These are phyloP conservation scores for Papilio polyxenes DNA, from an alignment of 1,140 invertebrate genomes.

Conservation along the genomic window DNA sequence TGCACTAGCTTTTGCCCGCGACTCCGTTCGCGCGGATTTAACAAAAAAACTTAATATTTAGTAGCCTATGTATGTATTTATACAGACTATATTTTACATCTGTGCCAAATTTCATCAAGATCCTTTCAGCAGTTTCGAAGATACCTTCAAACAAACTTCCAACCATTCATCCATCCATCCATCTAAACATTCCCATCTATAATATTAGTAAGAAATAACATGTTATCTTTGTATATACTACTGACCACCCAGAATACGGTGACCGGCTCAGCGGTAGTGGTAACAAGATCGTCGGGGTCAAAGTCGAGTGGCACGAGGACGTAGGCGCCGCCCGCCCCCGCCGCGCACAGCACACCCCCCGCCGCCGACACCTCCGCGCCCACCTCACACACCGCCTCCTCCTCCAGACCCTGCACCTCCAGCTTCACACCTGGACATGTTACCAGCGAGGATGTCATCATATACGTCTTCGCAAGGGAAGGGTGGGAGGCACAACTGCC, in stretches of 20 bases:
- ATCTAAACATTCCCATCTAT: no score
- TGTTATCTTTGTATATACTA: conserved; percentile 18
- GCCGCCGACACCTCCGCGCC: conserved; percentile 61
- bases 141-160: no score
- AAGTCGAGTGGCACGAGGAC: conserved; percentile 73
- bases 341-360: conserved; percentile 60
- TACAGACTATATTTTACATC: no score
- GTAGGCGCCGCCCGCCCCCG: conserved; percentile 53
- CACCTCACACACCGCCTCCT: conserved; percentile 61
- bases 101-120: no score
- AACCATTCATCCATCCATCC: no score
- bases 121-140: no score
- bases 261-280: conserved; percentile 54
- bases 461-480: background rate
- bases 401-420: conserved; percentile 70
- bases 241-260: conserved; percentile 78
- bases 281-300: conserved; percentile 51
- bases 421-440: conserved; percentile 60
- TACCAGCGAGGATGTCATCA: background rate
- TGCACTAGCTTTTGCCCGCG: no score
- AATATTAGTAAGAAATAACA: no score
- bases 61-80: no score
- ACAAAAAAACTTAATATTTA: no score
- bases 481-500: no score
- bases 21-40: no score